phyloP scores from a whole-genome alignment of 2,113 vertebrate species.

The Coryphaenoides rupestris region DNA sequence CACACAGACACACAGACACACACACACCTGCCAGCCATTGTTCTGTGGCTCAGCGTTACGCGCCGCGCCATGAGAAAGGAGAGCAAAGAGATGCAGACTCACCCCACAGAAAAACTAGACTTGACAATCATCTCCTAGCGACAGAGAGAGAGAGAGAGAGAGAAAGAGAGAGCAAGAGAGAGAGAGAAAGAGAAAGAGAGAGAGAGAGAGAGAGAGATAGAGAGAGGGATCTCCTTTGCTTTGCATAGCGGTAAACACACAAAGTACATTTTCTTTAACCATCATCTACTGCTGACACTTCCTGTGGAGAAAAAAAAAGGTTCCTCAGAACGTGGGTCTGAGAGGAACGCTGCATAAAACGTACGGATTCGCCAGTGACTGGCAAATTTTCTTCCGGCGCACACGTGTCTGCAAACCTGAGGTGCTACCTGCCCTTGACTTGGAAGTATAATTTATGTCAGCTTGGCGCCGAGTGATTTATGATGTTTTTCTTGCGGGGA shows the following conservation, averaged over 20 bases:
- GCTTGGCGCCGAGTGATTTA: slow-evolving; percentile 36
- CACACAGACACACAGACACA: no score
- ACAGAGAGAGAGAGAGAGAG: background rate
- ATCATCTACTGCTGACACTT: background rate
- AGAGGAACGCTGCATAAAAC: slow-evolving; percentile 31
- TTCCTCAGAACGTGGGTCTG: background rate
- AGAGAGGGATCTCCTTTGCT: background rate
- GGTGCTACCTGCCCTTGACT: slow-evolving; percentile 42
- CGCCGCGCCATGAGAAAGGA: background rate
- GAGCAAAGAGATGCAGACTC: background rate
- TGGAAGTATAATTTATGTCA: slow-evolving; percentile 41
- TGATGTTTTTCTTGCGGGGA: slow-evolving; percentile 37
- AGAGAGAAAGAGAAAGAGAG: no score
- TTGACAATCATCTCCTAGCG: background rate
- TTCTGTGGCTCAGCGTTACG: no score
- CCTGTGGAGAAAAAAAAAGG: background rate
- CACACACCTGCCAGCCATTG: background rate
- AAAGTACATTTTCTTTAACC: slow-evolving; percentile 1
- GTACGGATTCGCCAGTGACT: slow-evolving; percentile 28
- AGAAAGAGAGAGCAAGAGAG: no score
- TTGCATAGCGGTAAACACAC: background rate
- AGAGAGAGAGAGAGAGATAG: no score
- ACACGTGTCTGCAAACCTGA: slow-evolving; percentile 21
- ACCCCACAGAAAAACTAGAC: background rate
- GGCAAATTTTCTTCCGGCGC: slow-evolving; percentile 19